Evolutionary conservation across 2,113 vertebrate species (phyloP), one percentile per base, ranked within the genome.

Genomic region (Cyrtonyx montezumae): DNA sequence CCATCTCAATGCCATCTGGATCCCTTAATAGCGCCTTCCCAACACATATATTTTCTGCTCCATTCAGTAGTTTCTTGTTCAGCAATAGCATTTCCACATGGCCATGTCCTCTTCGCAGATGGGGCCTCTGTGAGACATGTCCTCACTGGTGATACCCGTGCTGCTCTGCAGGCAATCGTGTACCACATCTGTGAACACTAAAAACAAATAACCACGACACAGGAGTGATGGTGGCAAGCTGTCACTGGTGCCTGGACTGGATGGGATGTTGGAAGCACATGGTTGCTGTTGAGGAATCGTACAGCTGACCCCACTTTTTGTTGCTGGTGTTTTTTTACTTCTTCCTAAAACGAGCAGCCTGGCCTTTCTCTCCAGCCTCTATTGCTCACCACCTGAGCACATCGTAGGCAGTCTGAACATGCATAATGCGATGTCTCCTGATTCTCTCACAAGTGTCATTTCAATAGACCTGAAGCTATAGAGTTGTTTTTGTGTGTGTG

Each of bases 21-120:
- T 93, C 73, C 77, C 51, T 81, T 92, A 90, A 91, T 89, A 93
- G 86, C n/a, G 0, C 83, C 77, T 91, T 91, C 87, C 75, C 68
- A 59, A 75, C 80, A 80, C 87, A 78, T 86, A 25, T 28, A 90
- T 95, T 94, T 94, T 91, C 87, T 91, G 88, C 91, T 81, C 93
- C 79, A 65, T 92, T 80, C 82, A 66, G 7, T 92, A 63, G 68
- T 76, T 93, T 85, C 76, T 66, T 66, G 36, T 75, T 94, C 79
- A 58, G 83, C 88, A 68, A 7, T 14, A 73, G 95, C 76, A 91
- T 84, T 94, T 94, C 67, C 74, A 84, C 92, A 83, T 86, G 92
- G 90, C 87, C 87, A 5, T 59, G 83, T 62, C 78, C 83, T 86
- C 51, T 32, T 90, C 0, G 1, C 87, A 90, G 77, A 77, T 84